Percentiles rank a stretch among this genome's conserved stretches.
These are phyloP conservation scores for Apodemia mormo DNA, from an alignment of 2,888 invertebrate genomes.

Conservation along the genomic window DNA sequence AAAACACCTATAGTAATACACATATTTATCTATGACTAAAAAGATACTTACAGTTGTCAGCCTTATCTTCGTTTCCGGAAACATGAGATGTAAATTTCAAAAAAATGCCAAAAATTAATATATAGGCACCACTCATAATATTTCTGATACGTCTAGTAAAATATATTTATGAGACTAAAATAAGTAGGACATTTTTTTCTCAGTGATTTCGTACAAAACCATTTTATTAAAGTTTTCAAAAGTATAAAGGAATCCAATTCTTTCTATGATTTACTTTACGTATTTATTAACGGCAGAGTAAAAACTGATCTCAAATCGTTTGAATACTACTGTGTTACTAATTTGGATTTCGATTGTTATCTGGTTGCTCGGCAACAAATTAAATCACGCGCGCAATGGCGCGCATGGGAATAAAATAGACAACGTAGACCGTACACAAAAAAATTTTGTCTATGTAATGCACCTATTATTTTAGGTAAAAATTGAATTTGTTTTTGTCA, in stretches of 20 bases:
- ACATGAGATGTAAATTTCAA: conserved; percentile 6
- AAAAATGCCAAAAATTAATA: conserved; percentile 9
- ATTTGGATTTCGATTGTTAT: conserved; percentile 49
- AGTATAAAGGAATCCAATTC: background rate
- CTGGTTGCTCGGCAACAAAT: conserved; percentile 73
- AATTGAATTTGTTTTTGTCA: background rate
- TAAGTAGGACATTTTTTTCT: background rate
- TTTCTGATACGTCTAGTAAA: background rate
- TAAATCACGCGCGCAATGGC: conserved; percentile 65
- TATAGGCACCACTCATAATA: conserved; percentile 4
- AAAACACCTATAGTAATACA: too few species aligned
- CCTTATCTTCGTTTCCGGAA: conserved; percentile 5
- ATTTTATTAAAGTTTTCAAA: background rate
- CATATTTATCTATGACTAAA: too few species aligned
- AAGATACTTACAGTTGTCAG: conserved; percentile 30
- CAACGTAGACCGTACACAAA: background rate
- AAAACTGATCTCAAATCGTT: conserved; percentile 4
- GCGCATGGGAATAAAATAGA: background rate
- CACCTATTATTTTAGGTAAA: background rate
- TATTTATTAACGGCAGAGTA: background rate
- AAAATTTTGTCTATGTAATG: background rate
- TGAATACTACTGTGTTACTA: conserved; percentile 50
- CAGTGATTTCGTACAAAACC: background rate
- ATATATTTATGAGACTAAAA: background rate
- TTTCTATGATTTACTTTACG: background rate